Base-by-base conservation (phyloP, 1,140 invertebrate genomes). In the Rhagoletis zephyria region DNA sequence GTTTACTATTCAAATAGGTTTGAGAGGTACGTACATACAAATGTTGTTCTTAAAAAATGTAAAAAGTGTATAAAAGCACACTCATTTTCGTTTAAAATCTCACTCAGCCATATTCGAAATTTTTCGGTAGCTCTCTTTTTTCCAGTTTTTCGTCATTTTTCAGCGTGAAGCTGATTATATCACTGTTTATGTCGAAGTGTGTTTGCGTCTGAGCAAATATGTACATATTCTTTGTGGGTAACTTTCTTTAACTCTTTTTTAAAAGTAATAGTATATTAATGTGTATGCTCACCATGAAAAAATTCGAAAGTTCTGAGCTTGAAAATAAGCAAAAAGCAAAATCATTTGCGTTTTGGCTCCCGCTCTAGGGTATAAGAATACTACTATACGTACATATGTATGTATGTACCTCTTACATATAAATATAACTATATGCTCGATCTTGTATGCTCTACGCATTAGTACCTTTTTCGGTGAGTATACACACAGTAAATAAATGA, bases 391-490 rank as follows among this genome's bases (percentile, higher is more conserved):
- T 74, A 48, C 5, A 74, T 45, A 51, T 51, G 51, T 2, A 3
- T 12, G 9, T 48, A 42, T 45, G 0, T 3, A 14, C 30, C 30
- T 30, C 30, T 30, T 30, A 30, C 30, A 30, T 30, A 30, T 30
- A 30, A 30, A 30, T 30, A 30, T 30, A 30, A 30, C 30, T 48
- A 5, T 74, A 48, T 16, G 45, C 5, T 45, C 7, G 45, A 74
- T 74, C n/a, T 74, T 74, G 40, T 74, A 74, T 74, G 45, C 70
- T 16, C 45, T 51, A 48, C 14, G 45, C 70, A 16, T 74, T 74
- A 74, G 16, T 42, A 4, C 64, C 4, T 40, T 4, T 30, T 40
- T 42, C 7, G 42, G 64, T 42, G 2, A 67, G 10, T 14, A 9
- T 40, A 10, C 9, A 67, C 12, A 67, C 45, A 63, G 61, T 63